phyloP scores from a whole-genome alignment of 2,888 invertebrate species.

The Hypselothyrea guttata region DNA sequence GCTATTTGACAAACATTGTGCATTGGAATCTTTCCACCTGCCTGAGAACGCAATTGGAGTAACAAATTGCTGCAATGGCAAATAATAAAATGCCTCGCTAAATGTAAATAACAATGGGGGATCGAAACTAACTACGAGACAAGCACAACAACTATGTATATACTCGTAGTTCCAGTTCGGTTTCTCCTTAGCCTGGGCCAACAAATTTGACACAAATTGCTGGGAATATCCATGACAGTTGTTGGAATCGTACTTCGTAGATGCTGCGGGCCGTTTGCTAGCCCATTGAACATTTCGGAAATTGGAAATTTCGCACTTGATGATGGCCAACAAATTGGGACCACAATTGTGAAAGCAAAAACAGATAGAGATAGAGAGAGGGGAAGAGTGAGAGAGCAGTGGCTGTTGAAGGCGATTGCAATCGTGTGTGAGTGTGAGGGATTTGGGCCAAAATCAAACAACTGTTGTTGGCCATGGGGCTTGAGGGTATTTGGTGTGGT shows the following conservation, averaged over 20 bases:
- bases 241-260: slow-evolving; percentile 24
- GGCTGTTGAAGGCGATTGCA: slow-evolving; percentile 13
- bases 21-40: slow-evolving; percentile 40
- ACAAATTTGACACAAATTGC: slow-evolving; percentile 58
- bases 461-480: slow-evolving; percentile 22
- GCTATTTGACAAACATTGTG: slow-evolving; percentile 50
- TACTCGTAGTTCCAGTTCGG: slow-evolving; percentile 4
- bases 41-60: slow-evolving; percentile 36
- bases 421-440: slow-evolving; percentile 34
- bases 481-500: slow-evolving; percentile 35
- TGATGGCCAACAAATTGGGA: slow-evolving; percentile 74
- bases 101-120: slow-evolving; percentile 66
- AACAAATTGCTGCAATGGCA: slow-evolving; percentile 56
- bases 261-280: slow-evolving; percentile 80
- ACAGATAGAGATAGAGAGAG: slow-evolving; percentile 42
- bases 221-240: slow-evolving; percentile 56
- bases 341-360: slow-evolving; percentile 47
- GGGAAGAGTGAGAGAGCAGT: not conserved
- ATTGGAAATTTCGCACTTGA: slow-evolving; percentile 83
- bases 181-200: slow-evolving; percentile 29
- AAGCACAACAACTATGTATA: slow-evolving; percentile 6
- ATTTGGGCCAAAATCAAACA: slow-evolving; percentile 27
- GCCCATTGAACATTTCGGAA: slow-evolving; percentile 82
- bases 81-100: slow-evolving; percentile 66
- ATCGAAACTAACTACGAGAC: slow-evolving; percentile 11